Evolutionary conservation across 2,113 vertebrate species (phyloP), one percentile per base, ranked within the genome.

Genomic region (Sciurus niger): DNA sequence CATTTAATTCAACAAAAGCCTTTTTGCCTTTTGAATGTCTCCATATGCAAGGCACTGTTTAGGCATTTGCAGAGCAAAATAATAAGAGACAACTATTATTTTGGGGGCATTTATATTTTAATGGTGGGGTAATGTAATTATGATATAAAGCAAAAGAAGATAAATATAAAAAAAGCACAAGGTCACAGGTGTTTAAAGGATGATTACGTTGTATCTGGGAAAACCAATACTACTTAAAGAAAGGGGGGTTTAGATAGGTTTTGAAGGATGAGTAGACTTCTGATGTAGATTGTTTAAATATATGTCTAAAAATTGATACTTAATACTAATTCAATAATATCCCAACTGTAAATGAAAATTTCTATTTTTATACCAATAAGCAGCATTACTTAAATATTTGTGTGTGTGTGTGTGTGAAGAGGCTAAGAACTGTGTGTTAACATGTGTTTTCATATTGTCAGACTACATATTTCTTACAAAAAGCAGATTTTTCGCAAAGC

Each of bases 401-500:
- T 48, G 46, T 48, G 28, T 74, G 58, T 77, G 24, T 85, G 37
- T 51, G 32, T 14, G 37, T 0, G 43, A 20, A 88, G 58, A 24
- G 32, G 77, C 30, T 83, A 93, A 96, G 84, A 82, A 96, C 9
- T 84, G 92, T 70, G 12, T 96, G 92, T 97, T 97, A 98, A 97
- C 70, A 96, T 25, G 65, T 97, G 89, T 97, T 96, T 98, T 95
- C 85, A 48, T 89, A 87, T 46, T 94, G 96, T 97, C 97, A 73
- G 20, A 94, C 34, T 89, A 84, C 55, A 88, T 88, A 97, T 82
- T 95, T 82, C 87, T 96, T 97, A 97, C 92, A 93, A 96, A 98
- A 98, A 95, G 86, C 97, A 98, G 97, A 92, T 97, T 98, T 48
- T 97, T 95, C 17, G 34, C 32, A 96, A 96, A 98, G 93, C 84